Evolutionary conservation across 2,797 vertebrate species (phyloP), one percentile per base, ranked within the genome.

Genomic region (Gymnoscopelus braueri): DNA sequence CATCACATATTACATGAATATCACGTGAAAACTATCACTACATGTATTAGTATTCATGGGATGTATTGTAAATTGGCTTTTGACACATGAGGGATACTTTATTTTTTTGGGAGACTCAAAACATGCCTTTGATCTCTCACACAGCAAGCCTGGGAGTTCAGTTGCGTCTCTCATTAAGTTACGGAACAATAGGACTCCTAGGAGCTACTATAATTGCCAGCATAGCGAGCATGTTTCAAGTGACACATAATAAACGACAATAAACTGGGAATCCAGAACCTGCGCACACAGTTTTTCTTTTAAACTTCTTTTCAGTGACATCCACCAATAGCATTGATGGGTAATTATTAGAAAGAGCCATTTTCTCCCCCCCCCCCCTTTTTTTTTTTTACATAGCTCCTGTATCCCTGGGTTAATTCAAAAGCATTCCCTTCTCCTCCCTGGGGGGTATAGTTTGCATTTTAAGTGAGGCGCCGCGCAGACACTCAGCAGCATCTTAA

Each of bases 401-500:
- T 77, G 84, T 87, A 80, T 90, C 88, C 88, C 84, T 35, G 85
- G 84, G 88, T 91, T 93, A 91, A 93, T 93, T 92, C 88, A 81
- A 84, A 84, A 83, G 87, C 91, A 88, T 90, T 90, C 83, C 82
- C 81, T 74, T 77, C 71, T 83, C 81, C 77, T 91, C 90, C 88
- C 90, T 53, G 67, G 91, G 90, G 90, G 79, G 84, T 87, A 86
- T 81, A 88, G 91, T 94, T 92, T 93, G 91, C 93, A 94, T 94
- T 94, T 93, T 92, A 95, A 94, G 88, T 91, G 91, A 90, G 88
- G 89, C 88, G 76, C 89, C 44, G 89, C 81, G 77, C 88, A 90
- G 90, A 93, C 91, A 92, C 91, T 90, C 84, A 91, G 90, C 91
- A 92, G 93, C 90, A 88, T 91, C 92, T 93, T 92, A 91, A 94